Percentiles rank a stretch among this genome's conserved stretches.
These are phyloP conservation scores for Tanytarsus gracilentus DNA, from an alignment of 2,888 invertebrate genomes.

Conservation along the genomic window DNA sequence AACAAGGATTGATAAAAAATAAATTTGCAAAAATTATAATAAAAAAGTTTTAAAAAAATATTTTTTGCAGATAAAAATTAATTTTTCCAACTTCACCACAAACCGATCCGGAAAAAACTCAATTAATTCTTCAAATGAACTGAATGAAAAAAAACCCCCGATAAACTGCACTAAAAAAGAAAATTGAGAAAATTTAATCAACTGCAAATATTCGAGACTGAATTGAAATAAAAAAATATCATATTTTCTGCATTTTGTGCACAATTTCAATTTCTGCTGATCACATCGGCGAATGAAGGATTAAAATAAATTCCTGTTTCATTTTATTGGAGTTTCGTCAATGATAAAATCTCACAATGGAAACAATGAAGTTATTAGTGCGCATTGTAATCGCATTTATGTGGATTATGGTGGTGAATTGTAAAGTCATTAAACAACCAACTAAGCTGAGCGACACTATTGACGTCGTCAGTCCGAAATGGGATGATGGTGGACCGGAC, in stretches of 20 bases:
- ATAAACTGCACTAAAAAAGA: neutral
- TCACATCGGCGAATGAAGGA: neutral
- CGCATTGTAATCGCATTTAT: constrained; percentile 11
- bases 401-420: neutral
- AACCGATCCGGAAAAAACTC: neutral
- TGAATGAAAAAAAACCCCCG: neutral
- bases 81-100: no score
- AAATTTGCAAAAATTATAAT: no score
- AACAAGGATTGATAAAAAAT: no score
- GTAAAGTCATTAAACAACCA: neutral
- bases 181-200: neutral
- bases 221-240: neutral
- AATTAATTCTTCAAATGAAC: constrained; percentile 26
- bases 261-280: neutral
- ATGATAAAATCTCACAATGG: no score
- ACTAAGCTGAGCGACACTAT: no score
- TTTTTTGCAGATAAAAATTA: no score
- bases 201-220: neutral
- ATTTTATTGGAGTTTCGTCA: no score
- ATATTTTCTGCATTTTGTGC: neutral
- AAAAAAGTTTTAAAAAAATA: no score
- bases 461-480: neutral
- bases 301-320: no score
- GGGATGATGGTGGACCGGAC: neutral
- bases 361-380: constrained; percentile 14